These are phyloP conservation scores for Caerostris extrusa DNA, from an alignment of 1,140 invertebrate genomes.

Conservation along the genomic window DNA sequence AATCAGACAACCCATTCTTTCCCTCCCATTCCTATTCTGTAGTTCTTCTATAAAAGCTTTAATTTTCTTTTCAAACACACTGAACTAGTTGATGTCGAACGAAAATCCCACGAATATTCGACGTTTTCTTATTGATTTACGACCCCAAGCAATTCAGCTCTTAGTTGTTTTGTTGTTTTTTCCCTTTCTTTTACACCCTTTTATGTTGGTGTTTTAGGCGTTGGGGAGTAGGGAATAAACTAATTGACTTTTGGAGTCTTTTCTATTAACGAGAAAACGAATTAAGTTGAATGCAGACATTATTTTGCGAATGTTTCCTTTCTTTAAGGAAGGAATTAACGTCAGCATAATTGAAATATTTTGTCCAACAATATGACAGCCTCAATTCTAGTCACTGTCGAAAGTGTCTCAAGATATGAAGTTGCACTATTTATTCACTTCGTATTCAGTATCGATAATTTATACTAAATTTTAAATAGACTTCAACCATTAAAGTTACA, in stretches of 20 bases:
- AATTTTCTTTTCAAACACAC: conserved; percentile 54
- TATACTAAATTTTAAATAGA: not conserved
- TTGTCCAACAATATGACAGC: not conserved
- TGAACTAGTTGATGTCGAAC: conserved; percentile 42
- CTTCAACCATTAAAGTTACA: too few relatives aligned
- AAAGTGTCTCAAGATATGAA: not conserved
- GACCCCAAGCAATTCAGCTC: conserved; percentile 29
- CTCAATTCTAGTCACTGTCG: not conserved
- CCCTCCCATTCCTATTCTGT: not conserved
- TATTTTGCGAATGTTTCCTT: conserved; percentile 56
- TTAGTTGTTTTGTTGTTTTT: not conserved
- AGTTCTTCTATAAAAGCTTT: conserved; percentile 59
- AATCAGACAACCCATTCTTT: conserved; percentile 31
- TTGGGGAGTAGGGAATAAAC: conserved; percentile 44
- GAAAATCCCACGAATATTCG: conserved; percentile 57
- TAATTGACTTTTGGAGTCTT: conserved; percentile 71
- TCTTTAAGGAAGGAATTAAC: conserved; percentile 56
- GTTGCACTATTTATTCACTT: too few relatives aligned
- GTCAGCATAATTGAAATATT: conserved; percentile 58
- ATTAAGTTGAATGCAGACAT: conserved; percentile 67
- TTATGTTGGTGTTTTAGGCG: conserved; percentile 22
- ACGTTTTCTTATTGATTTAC: conserved; percentile 49
- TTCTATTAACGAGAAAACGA: conserved; percentile 70
- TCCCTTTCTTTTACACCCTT: conserved; percentile 17
- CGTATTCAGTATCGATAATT: too few relatives aligned